Evolutionary conservation across 2,888 invertebrate species (phyloP), one percentile per base, ranked within the genome.

Genomic region (Taphrorychus bicolor): DNA sequence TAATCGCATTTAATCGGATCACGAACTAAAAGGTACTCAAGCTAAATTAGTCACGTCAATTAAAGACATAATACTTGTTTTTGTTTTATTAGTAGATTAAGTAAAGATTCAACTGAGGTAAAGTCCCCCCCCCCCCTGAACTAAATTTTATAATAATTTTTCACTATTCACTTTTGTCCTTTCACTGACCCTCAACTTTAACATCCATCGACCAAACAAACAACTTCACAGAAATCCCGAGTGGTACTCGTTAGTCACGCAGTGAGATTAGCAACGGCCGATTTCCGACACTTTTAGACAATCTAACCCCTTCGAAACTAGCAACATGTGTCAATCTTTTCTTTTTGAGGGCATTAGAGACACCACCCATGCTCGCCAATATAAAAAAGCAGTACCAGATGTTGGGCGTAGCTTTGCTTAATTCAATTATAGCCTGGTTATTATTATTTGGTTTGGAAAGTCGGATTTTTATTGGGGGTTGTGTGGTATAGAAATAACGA

Each of bases 341-440:
- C 14, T n/a, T n/a, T n/a, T n/a, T 57, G 17, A 53, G 51, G 32
- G 59, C 45, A 18, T 61, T 18, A 66, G 62, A n/a, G n/a, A 66
- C 62, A 62, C 66, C 66, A 66, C 66, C 66, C 66, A 66, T 66
- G 62, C 66, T 52, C 4, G 42, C 21, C 49, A 21, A 17, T 40
- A 66, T 54, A 66, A 66, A 66, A 66, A 66, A 62, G 41, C 45
- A 54, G 16, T 18, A 59, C 66, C 66, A 66, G 66, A 66, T 66
- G 66, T 48, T 66, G 66, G 66, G 66, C 66, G 66, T 66, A 56
- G 53, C 61, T 65, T 66, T 62, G 66, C 61, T 56, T 62, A 62
- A 66, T 66, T 58, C 61, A 66, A 66, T 62, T 66, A 66, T 62
- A 58, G 17, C 42, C n/a, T 16, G 32, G 54, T 48, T 48, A 45